Conservation (phyloP, 2,888 invertebrate genomes). For the Marronus borbonicus region DNA sequence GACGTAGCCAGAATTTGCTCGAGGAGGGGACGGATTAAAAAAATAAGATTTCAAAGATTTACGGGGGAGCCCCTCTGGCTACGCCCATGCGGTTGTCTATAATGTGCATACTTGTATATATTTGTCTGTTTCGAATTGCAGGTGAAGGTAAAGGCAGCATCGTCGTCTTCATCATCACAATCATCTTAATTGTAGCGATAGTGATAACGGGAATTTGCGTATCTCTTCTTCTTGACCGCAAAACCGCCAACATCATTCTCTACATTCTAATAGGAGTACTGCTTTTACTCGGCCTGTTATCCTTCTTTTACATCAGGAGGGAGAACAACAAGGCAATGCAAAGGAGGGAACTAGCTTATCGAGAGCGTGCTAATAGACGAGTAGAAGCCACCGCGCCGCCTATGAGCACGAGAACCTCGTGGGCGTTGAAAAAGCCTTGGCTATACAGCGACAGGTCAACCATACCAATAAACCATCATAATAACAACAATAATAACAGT, state of each 20-base stretch:
- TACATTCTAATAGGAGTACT: conserved; percentile 58
- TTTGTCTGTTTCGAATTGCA: conserved; percentile 45
- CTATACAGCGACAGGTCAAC: conserved; percentile 54
- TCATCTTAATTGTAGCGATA: conserved; percentile 57
- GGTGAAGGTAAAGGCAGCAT: conserved; percentile 59
- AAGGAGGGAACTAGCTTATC: conserved; percentile 59
- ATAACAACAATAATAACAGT: conserved; percentile 35
- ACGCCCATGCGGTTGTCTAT: too few species aligned
- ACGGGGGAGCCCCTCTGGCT: too few species aligned
- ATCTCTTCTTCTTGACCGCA: conserved; percentile 56
- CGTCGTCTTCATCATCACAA: conserved; percentile 59
- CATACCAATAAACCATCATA: conserved; percentile 48
- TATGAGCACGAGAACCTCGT: conserved; percentile 56
- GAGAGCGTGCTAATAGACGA: conserved; percentile 55
- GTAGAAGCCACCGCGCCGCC: conserved; percentile 57
- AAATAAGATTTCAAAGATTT: too few species aligned
- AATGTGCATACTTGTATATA: too few species aligned
- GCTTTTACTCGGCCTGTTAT: conserved; percentile 58
- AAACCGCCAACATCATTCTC: conserved; percentile 58
- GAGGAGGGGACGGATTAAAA: too few species aligned
- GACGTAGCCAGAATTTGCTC: too few species aligned
- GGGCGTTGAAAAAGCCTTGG: conserved; percentile 58
- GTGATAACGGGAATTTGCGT: conserved; percentile 59
- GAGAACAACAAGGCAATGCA: conserved; percentile 58
- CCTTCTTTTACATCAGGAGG: conserved; percentile 59